Percentiles rank a stretch among this genome's conserved stretches.
These are phyloP conservation scores for Ochropleura plecta DNA, from an alignment of 2,888 invertebrate genomes.

Conservation along the genomic window DNA sequence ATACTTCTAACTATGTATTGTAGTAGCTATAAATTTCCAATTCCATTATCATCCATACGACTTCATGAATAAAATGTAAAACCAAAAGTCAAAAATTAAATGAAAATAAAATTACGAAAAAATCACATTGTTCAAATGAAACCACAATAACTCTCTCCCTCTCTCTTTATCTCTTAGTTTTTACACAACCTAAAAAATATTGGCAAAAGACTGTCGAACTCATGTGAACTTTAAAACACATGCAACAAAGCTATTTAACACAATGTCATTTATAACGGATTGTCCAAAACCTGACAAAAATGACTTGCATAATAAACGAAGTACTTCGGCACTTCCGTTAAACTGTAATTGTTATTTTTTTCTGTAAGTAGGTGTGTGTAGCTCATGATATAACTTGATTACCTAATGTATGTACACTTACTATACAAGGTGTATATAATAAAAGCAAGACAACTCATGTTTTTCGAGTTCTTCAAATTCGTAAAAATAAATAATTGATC, in stretches of 20 bases:
- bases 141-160: too few relatives aligned
- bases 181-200: neutral
- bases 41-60: too few relatives aligned
- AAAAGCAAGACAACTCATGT: too few relatives aligned
- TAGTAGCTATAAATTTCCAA: too few relatives aligned
- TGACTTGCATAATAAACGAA: conserved; percentile 58
- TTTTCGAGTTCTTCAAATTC: too few relatives aligned
- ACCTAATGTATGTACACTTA: conserved; percentile 44
- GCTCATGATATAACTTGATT: conserved; percentile 62
- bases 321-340: conserved; percentile 61
- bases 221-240: conserved; percentile 13
- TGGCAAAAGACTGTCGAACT: neutral
- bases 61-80: too few relatives aligned
- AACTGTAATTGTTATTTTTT: conserved; percentile 62
- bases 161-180: neutral
- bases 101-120: too few relatives aligned
- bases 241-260: neutral
- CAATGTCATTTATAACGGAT: neutral
- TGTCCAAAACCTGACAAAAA: conserved; percentile 27
- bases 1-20: too few relatives aligned
- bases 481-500: too few relatives aligned
- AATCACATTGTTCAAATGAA: too few relatives aligned
- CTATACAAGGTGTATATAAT: too few relatives aligned
- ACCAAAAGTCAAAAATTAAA: too few relatives aligned
- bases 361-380: conserved; percentile 63